Evolutionary conservation across 2,797 vertebrate genomes (phyloP).

Genomic region (Enteromius radiatus): DNA sequence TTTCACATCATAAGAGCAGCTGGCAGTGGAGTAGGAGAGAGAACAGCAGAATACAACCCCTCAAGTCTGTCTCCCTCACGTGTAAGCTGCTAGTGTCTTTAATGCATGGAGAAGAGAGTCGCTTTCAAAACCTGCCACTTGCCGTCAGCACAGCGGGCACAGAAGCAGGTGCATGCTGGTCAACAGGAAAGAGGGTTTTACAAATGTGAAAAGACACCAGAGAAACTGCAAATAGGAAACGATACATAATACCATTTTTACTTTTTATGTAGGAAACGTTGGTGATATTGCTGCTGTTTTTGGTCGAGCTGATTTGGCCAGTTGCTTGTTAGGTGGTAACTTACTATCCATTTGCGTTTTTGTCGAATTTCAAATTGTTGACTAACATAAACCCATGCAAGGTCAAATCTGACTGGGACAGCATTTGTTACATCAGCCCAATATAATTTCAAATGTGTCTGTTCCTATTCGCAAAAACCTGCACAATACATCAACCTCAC

Average conservation of each 20-base stretch:
- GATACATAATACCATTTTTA: not conserved
- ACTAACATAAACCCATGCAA: not conserved
- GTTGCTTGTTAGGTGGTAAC: not conserved
- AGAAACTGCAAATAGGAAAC: not conserved
- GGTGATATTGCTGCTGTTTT: not conserved
- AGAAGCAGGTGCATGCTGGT: constrained; percentile 23
- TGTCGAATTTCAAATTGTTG: not conserved
- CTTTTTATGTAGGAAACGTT: not conserved
- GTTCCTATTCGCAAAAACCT: not conserved
- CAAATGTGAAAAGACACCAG: not conserved
- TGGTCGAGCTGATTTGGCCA: not conserved
- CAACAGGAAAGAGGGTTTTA: not conserved
- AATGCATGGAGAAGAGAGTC: constrained; percentile 25
- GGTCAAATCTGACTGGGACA: not conserved
- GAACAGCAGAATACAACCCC: constrained; percentile 43
- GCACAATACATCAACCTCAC: not conserved
- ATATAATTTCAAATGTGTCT: not conserved
- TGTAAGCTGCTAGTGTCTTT: constrained; percentile 19
- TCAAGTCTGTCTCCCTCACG: constrained; percentile 38
- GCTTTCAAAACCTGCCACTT: constrained; percentile 1
- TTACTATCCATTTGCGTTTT: not conserved
- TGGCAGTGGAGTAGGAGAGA: constrained; percentile 47
- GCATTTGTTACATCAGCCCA: not conserved
- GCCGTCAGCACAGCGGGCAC: not conserved
- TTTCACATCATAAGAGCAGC: constrained; percentile 58